Conservation (phyloP, 2,888 invertebrate species). For the Pycnomerus fuliginosus region DNA sequence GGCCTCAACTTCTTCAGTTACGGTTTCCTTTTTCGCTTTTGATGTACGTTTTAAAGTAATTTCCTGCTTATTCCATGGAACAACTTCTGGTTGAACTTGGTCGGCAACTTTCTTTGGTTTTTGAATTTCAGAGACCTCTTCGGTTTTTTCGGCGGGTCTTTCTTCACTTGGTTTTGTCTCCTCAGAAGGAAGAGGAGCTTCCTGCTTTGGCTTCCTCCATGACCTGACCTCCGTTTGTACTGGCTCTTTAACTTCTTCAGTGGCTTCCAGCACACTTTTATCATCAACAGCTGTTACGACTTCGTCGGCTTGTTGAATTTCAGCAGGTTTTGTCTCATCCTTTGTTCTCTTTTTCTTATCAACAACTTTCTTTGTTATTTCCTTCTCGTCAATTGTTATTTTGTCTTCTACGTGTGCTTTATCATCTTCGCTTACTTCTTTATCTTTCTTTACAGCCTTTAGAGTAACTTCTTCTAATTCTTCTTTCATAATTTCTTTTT, state of each 20-base stretch:
- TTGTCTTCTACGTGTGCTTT: slow-evolving; percentile 18
- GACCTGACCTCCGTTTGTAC: slow-evolving; percentile 6
- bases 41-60: slow-evolving; percentile 54
- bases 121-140: slow-evolving; percentile 5
- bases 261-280: slow-evolving; percentile 1
- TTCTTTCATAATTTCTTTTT: slow-evolving; percentile 53
- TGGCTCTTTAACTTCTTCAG: slow-evolving; percentile 10
- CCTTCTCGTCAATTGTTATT: slow-evolving; percentile 50
- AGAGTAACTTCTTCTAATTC: slow-evolving; percentile 39
- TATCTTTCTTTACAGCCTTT: slow-evolving; percentile 21
- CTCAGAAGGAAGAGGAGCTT: neutral
- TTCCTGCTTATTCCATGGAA: slow-evolving; percentile 66
- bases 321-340: neutral
- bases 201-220: slow-evolving; percentile 19
- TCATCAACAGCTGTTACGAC: slow-evolving; percentile 37
- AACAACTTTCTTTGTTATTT: slow-evolving; percentile 58
- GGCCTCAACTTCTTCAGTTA: slow-evolving; percentile 37
- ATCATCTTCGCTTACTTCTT: slow-evolving; percentile 1
- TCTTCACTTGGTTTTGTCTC: slow-evolving; percentile 8
- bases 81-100: slow-evolving; percentile 13
- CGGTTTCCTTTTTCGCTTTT: slow-evolving; percentile 54
- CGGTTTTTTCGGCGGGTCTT: slow-evolving; percentile 1
- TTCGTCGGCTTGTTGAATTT: neutral
- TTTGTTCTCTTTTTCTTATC: slow-evolving; percentile 29
- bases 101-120: slow-evolving; percentile 2